A percentile compares a stretch with the other conserved stretches of the same genome.
phyloP scores from a whole-genome alignment of 2,888 invertebrate genomes.

The Eilema griseolum region DNA sequence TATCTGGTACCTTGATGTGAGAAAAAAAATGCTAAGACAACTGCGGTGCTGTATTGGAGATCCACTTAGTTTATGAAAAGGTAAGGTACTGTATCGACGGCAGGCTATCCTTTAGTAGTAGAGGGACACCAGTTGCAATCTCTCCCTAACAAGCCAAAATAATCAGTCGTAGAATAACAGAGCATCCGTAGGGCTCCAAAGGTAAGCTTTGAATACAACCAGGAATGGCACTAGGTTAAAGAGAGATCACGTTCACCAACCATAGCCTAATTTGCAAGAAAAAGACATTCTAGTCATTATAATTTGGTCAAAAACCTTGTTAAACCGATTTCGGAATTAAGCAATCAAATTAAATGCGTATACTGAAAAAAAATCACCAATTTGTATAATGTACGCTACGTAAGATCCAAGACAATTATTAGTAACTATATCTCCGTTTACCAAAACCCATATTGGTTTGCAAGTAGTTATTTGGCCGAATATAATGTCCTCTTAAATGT shows the following conservation, averaged over 20 bases:
- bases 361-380: slow-evolving; percentile 32
- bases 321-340: slow-evolving; percentile 42
- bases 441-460: slow-evolving; percentile 49
- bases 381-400: slow-evolving; percentile 35
- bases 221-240: no score
- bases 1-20: no score
- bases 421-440: slow-evolving; percentile 49
- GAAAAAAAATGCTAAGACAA: no score
- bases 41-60: no score
- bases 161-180: no score
- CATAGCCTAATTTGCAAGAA: slow-evolving; percentile 14
- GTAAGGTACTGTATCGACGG: no score
- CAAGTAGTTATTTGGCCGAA: slow-evolving; percentile 63
- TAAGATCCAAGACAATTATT: slow-evolving; percentile 40
- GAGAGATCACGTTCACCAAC: background rate
- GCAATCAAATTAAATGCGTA: slow-evolving; percentile 41
- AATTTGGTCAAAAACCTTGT: slow-evolving; percentile 22
- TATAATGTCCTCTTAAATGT: slow-evolving; percentile 74
- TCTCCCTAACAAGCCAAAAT: no score
- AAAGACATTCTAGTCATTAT: slow-evolving; percentile 35
- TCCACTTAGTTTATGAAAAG: no score
- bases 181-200: no score
- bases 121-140: no score
- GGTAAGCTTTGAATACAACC: no score
- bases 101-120: no score